phyloP scores from a whole-genome alignment of 2,113 vertebrate species.

The Pteronura brasiliensis region DNA sequence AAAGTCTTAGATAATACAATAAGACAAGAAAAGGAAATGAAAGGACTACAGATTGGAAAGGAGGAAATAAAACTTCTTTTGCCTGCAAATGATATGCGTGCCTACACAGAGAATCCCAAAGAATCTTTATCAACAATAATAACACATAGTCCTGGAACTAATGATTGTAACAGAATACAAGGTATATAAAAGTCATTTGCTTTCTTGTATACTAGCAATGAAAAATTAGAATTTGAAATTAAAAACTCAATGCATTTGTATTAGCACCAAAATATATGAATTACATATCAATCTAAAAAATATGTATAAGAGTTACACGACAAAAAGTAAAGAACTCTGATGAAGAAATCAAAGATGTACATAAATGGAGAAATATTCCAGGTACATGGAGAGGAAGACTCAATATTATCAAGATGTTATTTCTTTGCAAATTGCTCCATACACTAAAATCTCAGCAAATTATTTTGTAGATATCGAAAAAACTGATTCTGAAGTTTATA shows the following conservation, averaged over 20 bases:
- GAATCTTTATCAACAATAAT: not conserved
- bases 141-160: not conserved
- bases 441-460: not conserved
- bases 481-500: not conserved
- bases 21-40: not conserved
- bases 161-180: not conserved
- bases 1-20: not conserved
- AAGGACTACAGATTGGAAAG: not conserved
- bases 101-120: not conserved
- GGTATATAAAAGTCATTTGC: not conserved
- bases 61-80: not conserved
- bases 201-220: not conserved
- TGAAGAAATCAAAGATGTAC: not conserved
- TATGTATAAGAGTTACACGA: not conserved
- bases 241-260: not conserved
- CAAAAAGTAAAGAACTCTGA: not conserved
- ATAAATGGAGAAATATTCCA: not conserved
- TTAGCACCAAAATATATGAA: not conserved
- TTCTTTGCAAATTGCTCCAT: not conserved
- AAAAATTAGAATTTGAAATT: not conserved
- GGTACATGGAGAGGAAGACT: not conserved
- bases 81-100: not conserved
- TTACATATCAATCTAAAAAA: not conserved
- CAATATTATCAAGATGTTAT: not conserved
- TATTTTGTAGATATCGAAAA: not conserved